Evolutionary conservation across 1,140 invertebrate genomes (phyloP), one percentile per base, ranked within the genome.

Genomic region (Pseudomyrmex concolor): DNA sequence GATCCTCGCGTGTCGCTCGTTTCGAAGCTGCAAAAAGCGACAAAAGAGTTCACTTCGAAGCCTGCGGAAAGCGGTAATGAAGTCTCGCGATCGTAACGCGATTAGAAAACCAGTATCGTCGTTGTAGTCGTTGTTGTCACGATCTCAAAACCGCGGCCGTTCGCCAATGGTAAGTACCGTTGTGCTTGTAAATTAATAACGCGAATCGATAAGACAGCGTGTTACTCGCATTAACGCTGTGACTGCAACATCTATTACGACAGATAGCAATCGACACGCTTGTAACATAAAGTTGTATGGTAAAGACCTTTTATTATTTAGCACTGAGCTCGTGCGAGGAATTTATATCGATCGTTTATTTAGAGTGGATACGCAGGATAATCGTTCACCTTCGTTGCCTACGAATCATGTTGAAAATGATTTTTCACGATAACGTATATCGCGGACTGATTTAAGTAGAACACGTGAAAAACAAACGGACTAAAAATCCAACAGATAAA

Each of bases 61-160:
- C 48, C 68, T n/a, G 25, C 19, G 45, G 80, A 82, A 82, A 76
- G 80, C 70, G 5, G 17, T 45, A 43, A 25, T 67, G 22, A 70
- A 25, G 19, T 76, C 19, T 74, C 19, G 70, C 60, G 78, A 74
- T 73, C 70, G 80, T 74, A 73, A 74, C 17, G 59, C 48, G 60
- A 82, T 82, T 82, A 74, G 59, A 76, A 82, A 76, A 82, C 50
- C 48, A 64, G 25, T 64, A 57, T 74, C 25, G 74, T 34, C 60
- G 25, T 50, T 15, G 51, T 25, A 43, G 12, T 50, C 57, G 63
- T 43, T n/a, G 15, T 25, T 34, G 76, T 48, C 64, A 13, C 12
- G n/a, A 70, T 70, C 66, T 34, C 17, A 43, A 80, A 70, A 59
- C 1, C 43, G 9, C 19, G 43, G 1, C 19, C 19, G 9, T 17